phyloP scores from a whole-genome alignment of 2,888 invertebrate genomes.

The Drosophila demipolita region DNA sequence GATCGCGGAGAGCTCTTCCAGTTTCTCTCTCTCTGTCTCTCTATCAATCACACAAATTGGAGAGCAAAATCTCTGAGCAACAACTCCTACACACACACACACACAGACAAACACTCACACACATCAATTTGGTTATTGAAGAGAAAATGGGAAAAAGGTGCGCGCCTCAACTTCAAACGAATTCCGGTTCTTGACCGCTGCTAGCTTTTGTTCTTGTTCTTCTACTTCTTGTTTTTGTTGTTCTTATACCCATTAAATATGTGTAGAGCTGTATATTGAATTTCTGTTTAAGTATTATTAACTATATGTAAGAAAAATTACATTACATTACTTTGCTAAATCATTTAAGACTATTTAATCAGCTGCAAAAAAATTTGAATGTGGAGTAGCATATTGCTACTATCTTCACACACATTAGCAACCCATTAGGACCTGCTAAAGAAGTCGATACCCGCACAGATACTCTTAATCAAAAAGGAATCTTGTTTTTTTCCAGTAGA shows the following conservation, averaged over 20 bases:
- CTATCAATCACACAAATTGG: neutral
- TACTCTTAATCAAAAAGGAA: too few species aligned
- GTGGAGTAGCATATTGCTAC: too few species aligned
- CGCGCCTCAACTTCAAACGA: constrained; percentile 68
- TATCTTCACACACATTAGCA: too few species aligned
- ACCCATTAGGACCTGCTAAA: too few species aligned
- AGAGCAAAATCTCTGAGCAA: constrained; percentile 9
- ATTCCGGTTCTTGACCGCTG: constrained; percentile 69
- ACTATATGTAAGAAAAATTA: neutral
- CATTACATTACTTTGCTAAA: neutral
- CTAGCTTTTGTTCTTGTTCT: neutral
- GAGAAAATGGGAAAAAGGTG: constrained; percentile 54
- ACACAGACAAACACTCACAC: neutral
- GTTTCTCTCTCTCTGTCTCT: neutral
- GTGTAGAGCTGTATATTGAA: constrained; percentile 25
- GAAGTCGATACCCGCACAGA: too few species aligned
- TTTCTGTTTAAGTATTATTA: neutral
- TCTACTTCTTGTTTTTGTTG: constrained; percentile 28
- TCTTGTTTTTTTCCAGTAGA: neutral
- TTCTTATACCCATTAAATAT: neutral
- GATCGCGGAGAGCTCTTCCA: constrained; percentile 16
- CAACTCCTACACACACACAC: constrained; percentile 21
- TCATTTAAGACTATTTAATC: neutral
- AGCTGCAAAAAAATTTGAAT: neutral
- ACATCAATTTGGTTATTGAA: constrained; percentile 9